Percentiles rank a stretch among this genome's conserved stretches.
Evolutionary conservation across 2,888 invertebrate genomes (phyloP).

Genomic region (Oligia fasciuncula): DNA sequence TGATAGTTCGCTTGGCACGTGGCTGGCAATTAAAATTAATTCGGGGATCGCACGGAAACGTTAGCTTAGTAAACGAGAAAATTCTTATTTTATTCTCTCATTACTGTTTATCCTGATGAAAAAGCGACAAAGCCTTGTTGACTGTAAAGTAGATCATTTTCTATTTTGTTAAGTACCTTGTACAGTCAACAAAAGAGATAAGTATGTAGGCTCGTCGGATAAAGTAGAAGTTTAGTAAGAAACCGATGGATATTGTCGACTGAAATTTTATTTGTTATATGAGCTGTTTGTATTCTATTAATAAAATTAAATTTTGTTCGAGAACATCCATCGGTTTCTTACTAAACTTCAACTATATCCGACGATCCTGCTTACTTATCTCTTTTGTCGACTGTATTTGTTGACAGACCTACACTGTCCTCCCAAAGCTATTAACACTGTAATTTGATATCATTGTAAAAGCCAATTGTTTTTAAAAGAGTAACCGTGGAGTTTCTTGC

Average conservation of each 20-base stretch:
- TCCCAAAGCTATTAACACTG: background rate
- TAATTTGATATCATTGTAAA: background rate
- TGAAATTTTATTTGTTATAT: too few relatives aligned
- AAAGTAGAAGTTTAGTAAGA: too few relatives aligned
- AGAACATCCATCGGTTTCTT: too few relatives aligned
- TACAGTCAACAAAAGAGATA: background rate
- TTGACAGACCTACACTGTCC: background rate
- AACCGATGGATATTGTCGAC: too few relatives aligned
- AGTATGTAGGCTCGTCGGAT: too few relatives aligned
- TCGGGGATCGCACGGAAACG: background rate
- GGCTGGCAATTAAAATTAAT: conserved; percentile 44
- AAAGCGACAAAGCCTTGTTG: background rate
- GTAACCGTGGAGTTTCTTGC: too few relatives aligned
- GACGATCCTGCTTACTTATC: too few relatives aligned
- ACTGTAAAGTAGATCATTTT: background rate
- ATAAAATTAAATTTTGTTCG: too few relatives aligned
- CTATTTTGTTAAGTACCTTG: background rate
- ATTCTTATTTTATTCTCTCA: conserved; percentile 4
- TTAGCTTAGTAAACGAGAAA: conserved; percentile 9
- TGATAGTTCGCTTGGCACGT: conserved; percentile 30
- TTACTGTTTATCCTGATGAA: background rate
- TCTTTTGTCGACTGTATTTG: background rate
- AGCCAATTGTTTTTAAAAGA: too few relatives aligned
- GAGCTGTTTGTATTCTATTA: too few relatives aligned
- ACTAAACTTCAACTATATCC: too few relatives aligned